Base-by-base conservation (phyloP, 2,797 vertebrate species). In the Danionella dracula region DNA sequence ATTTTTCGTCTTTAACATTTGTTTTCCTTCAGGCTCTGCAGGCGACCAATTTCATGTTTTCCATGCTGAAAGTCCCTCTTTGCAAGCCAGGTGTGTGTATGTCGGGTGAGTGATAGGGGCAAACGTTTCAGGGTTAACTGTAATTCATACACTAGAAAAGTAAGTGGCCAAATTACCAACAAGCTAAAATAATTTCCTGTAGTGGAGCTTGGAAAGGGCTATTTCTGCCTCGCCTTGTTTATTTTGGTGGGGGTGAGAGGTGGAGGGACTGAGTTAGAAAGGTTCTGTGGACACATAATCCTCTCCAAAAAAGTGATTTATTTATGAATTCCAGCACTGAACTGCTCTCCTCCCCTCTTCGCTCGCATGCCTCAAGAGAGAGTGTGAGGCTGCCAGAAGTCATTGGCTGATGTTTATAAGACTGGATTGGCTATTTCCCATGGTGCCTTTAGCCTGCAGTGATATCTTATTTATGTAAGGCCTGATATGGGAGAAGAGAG, bases 391-490 rank as follows among this genome's bases (percentile, higher is more conserved):
- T 90, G 87, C 89, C 88, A 90, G 86, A 88, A 90, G 84, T 89
- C 86, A 85, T 79, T 86, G 86, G 82, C 83, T 85, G 84, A 88
- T 90, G 90, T 90, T 90, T 90, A 90, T 86, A 89, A 80, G 81
- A 86, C 85, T 81, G 82, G 85, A 88, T 88, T 88, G 90, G 85
- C 84, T 85, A 87, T 88, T 88, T 90, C 90, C 88, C 89, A 88
- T 86, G 85, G 81, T 83, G 85, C 85, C 83, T 82, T 87, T 83
- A 83, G 88, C 87, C 84, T 86, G 84, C 80, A 78, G 84, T 79
- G 83, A 89, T 89, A 90, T 90, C 88, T 90, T 90, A 90, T 90
- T 91, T 90, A 90, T 88, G 88, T 86, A 88, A 90, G 84, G 80
- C 83, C 77, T 64, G 85, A 90, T 90, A 90, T 87, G 88, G 85